Conservation (phyloP, 2,113 vertebrate genomes). For the Salminus brasiliensis region DNA sequence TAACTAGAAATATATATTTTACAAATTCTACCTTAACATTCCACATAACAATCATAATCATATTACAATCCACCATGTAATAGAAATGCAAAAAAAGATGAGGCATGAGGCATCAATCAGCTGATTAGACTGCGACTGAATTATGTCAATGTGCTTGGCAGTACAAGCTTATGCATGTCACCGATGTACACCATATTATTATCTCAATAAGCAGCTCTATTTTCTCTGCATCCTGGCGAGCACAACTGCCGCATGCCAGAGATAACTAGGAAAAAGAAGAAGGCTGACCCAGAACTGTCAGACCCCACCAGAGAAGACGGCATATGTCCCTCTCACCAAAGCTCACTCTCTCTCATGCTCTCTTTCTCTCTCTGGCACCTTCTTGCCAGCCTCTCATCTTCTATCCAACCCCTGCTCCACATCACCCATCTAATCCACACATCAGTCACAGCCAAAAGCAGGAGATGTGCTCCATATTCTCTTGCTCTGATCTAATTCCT, state of each 20-base stretch:
- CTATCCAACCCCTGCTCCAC: slow-evolving; percentile 74
- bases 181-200: slow-evolving; percentile 72
- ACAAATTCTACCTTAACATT: too few species aligned
- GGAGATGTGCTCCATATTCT: slow-evolving; percentile 76
- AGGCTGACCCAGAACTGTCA: slow-evolving; percentile 82
- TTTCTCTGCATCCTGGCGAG: slow-evolving; percentile 69
- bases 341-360: slow-evolving; percentile 56
- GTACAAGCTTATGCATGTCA: slow-evolving; percentile 77
- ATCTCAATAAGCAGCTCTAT: slow-evolving; percentile 78
- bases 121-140: slow-evolving; percentile 28
- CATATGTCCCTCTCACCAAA: slow-evolving; percentile 61
- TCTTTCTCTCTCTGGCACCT: slow-evolving; percentile 66
- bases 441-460: slow-evolving; percentile 71
- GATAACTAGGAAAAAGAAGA: slow-evolving; percentile 65
- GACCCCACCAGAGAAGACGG: slow-evolving; percentile 66
- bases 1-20: too few species aligned
- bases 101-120: too few species aligned
- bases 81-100: too few species aligned
- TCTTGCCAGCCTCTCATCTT: slow-evolving; percentile 64
- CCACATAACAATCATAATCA: too few species aligned
- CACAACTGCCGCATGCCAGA: slow-evolving; percentile 62
- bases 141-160: slow-evolving; percentile 67
- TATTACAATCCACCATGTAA: too few species aligned
- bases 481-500: slow-evolving; percentile 73
- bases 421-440: slow-evolving; percentile 76